These are phyloP conservation scores for Timandra comae DNA, from an alignment of 2,888 invertebrate genomes.

Conservation along the genomic window DNA sequence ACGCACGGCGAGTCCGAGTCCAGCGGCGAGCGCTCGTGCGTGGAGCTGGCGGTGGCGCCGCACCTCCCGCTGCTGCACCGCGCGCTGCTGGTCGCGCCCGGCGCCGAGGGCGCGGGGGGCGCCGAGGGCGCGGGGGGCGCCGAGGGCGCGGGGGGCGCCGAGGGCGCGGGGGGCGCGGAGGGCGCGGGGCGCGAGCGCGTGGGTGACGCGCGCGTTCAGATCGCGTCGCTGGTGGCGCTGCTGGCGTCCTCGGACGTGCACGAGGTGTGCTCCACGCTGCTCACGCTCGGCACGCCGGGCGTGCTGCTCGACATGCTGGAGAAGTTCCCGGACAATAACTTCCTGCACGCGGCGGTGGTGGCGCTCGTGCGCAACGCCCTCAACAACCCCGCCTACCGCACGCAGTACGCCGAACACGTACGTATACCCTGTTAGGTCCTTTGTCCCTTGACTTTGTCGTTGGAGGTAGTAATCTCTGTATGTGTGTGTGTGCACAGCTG, in stretches of 20 bases:
- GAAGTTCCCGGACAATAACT: constrained; percentile 94
- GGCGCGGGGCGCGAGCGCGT: constrained; percentile 51
- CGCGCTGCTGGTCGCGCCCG: constrained; percentile 45
- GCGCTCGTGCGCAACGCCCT: constrained; percentile 86
- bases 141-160: constrained; percentile 86
- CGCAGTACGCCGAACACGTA: constrained; percentile 43
- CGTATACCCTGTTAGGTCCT: constrained; percentile 16
- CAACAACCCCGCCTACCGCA: constrained; percentile 39
- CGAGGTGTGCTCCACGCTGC: constrained; percentile 82
- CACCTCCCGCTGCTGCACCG: constrained; percentile 68
- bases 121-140: constrained; percentile 81
- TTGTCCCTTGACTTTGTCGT: constrained; percentile 22
- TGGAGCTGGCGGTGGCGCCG: constrained; percentile 60
- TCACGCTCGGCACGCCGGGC: constrained; percentile 77
- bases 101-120: constrained; percentile 3
- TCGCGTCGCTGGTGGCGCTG: constrained; percentile 86
- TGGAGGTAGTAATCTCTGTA: background rate
- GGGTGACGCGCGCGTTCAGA: constrained; percentile 82
- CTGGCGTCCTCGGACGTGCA: constrained; percentile 84
- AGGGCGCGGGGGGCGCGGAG: constrained; percentile 83
- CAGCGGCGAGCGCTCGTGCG: constrained; percentile 29
- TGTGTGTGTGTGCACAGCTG: constrained; percentile 71
- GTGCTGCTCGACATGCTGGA: constrained; percentile 91
- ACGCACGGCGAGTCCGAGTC: constrained; percentile 11
- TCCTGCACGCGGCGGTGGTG: constrained; percentile 93